Base-by-base conservation (phyloP, 2,888 invertebrate species). In the Limnephilus auricula region DNA sequence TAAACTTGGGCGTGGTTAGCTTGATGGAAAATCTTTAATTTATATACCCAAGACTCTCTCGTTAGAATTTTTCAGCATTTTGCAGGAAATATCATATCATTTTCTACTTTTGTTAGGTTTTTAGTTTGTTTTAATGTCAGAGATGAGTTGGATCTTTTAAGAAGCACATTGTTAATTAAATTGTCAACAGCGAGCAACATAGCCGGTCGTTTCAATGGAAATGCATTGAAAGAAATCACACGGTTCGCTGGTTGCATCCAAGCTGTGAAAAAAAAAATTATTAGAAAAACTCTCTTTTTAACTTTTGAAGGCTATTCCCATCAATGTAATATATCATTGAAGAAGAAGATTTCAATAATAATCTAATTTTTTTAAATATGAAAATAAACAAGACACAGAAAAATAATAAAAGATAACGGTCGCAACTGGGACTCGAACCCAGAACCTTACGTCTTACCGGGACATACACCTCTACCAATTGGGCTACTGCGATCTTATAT, bases 1-100 rank as follows among this genome's bases (percentile, higher is more conserved):
- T 37, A 45, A 85, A 85, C 37, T 85, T 40, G 79, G 90, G 90
- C 86, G 90, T 86, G 90, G 85, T 84, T 86, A 34, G 78, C 37
- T 37, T 37, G 34, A 30, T n/a, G 83, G 65, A 85, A 90, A 90
- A 37, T 85, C 85, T 40, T 40, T 85, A 25, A 45, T 13, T 30
- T 85, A 45, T 12, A 45, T n/a, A 30, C 40, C 65, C n/a, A n/a
- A 9, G 6, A 25, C 25, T 65, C 65, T 65, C 65, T 65, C n/a
- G 25, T n/a, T 65, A 65, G 25, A n/a, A 65, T 9, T 9, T 65
- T 25, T 65, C 65, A 65, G 65, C 13, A 25, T 65, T 9, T 65
- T 65, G 65, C 25, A 25, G 9, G 25, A 65, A 25, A 9, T n/a
- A 15, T 45, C 5, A 12, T 65, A 65, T 18, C 18, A 25, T 1